Conservation (phyloP, 2,797 vertebrate species). For the Calcarius lapponicus region DNA sequence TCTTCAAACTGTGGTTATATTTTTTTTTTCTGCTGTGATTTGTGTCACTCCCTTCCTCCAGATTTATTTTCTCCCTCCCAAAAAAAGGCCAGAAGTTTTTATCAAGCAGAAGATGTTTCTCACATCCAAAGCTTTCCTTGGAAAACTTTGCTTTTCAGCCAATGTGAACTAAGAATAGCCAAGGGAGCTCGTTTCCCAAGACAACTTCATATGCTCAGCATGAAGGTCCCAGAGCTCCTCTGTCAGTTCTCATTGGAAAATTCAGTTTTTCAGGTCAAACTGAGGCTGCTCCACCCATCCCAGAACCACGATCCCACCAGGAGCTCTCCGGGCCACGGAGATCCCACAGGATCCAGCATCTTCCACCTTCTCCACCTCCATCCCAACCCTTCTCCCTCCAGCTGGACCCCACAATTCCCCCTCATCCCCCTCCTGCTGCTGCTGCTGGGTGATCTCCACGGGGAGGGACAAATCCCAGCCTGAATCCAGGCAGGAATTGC, state of each 20-base stretch:
- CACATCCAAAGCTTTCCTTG: not conserved
- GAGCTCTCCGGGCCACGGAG: not conserved
- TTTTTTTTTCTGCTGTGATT: not conserved
- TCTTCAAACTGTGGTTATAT: not conserved
- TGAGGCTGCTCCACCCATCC: not conserved
- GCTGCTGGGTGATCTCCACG: not conserved
- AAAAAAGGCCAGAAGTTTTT: not conserved
- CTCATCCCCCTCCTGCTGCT: not conserved
- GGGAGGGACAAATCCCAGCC: not conserved
- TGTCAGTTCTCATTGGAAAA: not conserved
- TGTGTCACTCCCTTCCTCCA: not conserved
- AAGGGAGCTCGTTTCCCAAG: not conserved
- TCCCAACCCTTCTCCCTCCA: not conserved
- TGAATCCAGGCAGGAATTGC: not conserved
- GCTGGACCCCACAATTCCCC: not conserved
- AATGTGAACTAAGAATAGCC: not conserved
- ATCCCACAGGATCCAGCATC: not conserved
- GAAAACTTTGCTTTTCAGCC: not conserved
- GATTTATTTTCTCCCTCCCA: not conserved
- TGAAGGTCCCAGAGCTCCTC: not conserved
- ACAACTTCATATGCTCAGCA: not conserved
- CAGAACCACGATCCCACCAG: rapidly evolving
- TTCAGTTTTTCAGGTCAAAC: not conserved
- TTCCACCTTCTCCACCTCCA: not conserved
- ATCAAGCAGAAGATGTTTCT: not conserved